A percentile compares a stretch with the other conserved stretches of the same genome.
Evolutionary conservation across 2,113 vertebrate species (phyloP).

Genomic region (Rutilus rutilus): DNA sequence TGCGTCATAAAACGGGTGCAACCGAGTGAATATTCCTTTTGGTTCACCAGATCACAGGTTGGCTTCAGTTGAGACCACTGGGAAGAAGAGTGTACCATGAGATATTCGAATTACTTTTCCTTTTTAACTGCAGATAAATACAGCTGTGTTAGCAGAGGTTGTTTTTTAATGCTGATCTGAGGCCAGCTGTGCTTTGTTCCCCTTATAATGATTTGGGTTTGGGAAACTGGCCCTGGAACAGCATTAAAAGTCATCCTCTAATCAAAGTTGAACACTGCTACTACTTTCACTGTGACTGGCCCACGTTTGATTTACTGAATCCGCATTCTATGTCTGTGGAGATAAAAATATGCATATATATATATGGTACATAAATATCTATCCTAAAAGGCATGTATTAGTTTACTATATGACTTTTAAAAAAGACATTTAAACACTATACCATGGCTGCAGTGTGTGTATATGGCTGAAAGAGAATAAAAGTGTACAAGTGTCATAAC

Average conservation of each 20-base stretch:
- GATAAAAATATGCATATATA: slow-evolving; percentile 80
- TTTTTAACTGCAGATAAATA: background rate
- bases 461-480: slow-evolving; percentile 95
- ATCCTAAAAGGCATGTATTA: slow-evolving; percentile 98
- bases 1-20: background rate
- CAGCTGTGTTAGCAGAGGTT: slow-evolving; percentile 30
- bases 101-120: background rate
- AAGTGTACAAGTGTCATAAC: slow-evolving; percentile 84
- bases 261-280: slow-evolving; percentile 34
- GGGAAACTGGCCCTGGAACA: slow-evolving; percentile 23
- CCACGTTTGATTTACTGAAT: slow-evolving; percentile 90
- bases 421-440: slow-evolving; percentile 82
- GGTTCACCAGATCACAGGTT: slow-evolving; percentile 21
- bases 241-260: background rate
- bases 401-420: slow-evolving; percentile 83
- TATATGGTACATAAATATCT: slow-evolving; percentile 74
- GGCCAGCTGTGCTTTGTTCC: slow-evolving; percentile 12
- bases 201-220: background rate
- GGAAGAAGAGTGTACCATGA: background rate
- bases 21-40: background rate
- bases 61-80: background rate
- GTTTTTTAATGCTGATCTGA: slow-evolving; percentile 1
- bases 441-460: slow-evolving; percentile 92
- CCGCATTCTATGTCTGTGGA: slow-evolving; percentile 95
- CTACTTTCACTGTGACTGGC: slow-evolving; percentile 64